Conservation (phyloP, 2,888 invertebrate species). For the Scaptomyza cyrtandrae region DNA sequence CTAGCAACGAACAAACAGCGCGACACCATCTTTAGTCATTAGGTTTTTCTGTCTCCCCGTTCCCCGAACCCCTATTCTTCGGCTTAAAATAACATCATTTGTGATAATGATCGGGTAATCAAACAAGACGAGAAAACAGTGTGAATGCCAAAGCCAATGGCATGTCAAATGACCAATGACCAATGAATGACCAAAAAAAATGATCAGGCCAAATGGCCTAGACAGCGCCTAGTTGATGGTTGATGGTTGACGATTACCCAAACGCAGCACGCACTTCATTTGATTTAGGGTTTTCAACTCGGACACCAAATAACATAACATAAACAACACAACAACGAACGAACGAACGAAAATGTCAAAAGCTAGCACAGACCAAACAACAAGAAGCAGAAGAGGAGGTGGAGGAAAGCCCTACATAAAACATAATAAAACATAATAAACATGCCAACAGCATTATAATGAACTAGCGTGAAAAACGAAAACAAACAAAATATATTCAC, state of each 20-base stretch:
- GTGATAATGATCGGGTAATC: slow-evolving; percentile 74
- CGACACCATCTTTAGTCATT: slow-evolving; percentile 49
- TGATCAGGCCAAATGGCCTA: slow-evolving; percentile 47
- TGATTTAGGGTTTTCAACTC: slow-evolving; percentile 38
- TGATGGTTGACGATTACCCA: slow-evolving; percentile 25
- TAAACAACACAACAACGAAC: background rate
- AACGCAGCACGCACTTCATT: slow-evolving; percentile 38
- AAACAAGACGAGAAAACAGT: slow-evolving; percentile 56
- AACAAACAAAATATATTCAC: slow-evolving; percentile 22
- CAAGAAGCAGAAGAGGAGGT: background rate
- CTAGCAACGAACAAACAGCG: background rate
- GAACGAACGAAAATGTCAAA: slow-evolving; percentile 31
- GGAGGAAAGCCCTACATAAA: slow-evolving; percentile 40
- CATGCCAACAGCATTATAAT: slow-evolving; percentile 62
- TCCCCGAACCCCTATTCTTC: too few species aligned
- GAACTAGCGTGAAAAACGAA: slow-evolving; percentile 46
- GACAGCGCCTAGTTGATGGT: slow-evolving; percentile 48
- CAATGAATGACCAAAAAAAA: slow-evolving; percentile 20
- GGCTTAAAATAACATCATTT: slow-evolving; percentile 52
- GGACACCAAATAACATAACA: background rate
- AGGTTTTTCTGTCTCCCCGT: slow-evolving; percentile 14
- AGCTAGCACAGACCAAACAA: background rate
- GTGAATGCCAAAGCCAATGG: slow-evolving; percentile 69
- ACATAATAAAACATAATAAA: slow-evolving; percentile 57
- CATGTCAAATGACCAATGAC: slow-evolving; percentile 69